Base-by-base conservation (phyloP, 2,797 vertebrate genomes). In the Parauchenoglanis punctatus region DNA sequence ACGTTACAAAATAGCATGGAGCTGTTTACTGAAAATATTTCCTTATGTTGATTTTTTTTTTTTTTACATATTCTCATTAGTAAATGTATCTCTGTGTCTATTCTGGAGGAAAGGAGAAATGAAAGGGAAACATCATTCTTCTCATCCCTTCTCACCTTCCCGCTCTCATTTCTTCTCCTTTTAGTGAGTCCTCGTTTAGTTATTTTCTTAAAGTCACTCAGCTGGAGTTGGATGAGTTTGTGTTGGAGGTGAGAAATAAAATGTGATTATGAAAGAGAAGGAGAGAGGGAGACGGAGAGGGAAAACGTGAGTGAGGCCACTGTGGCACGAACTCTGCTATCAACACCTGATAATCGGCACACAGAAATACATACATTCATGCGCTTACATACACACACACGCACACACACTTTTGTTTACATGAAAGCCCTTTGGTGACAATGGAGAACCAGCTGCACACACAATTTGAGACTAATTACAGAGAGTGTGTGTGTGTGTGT, bases 381-480 rank as follows among this genome's bases (percentile, higher is more conserved):
- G n/a, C 76, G 70, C n/a, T 35, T 31, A 61, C 67, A 80, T 67
- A 88, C 28, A 52, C 67, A 85, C 65, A 88, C 40, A 86, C 63
- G 18, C 68, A 82, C 46, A 75, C 85, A 88, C 58, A 67, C n/a
- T n/a, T 87, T 4, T 87, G 84, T 86, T 83, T 89, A 87, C 81
- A 88, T 40, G 23, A 87, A 84, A 85, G 40, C 63, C 63, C 86
- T 89, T 90, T 20, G 65, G 59, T 87, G 65, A 86, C 61, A 88
- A 88, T 85, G 63, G 67, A 82, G 59, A 75, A 76, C 83, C 85
- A 88, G 90, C 84, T 89, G 90, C 67, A 85, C 88, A 87, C 61
- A 89, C 68, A 88, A 80, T 87, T 82, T 83, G 63, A 88, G 49
- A 76, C 81, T 84, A 87, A 87, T 88, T 88, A 86, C 78, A 87